A percentile compares a stretch with the other conserved stretches of the same genome.
phyloP scores from a whole-genome alignment of 2,888 invertebrate genomes.

The Muscina levida region DNA sequence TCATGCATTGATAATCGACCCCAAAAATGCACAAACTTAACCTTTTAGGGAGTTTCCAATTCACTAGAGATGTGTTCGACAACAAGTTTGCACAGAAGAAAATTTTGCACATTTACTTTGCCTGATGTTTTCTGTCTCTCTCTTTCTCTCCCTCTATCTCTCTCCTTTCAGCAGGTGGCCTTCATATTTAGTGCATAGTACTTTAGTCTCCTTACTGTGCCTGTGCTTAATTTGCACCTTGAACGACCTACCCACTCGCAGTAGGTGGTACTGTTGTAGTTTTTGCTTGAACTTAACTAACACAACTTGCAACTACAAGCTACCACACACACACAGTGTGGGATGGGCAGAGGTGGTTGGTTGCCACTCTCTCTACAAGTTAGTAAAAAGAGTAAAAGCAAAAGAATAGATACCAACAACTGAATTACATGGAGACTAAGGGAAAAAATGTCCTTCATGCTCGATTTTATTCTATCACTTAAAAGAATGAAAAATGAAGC shows the following conservation, averaged over 20 bases:
- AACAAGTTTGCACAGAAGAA: neutral
- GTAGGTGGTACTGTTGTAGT: neutral
- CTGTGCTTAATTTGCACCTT: conserved; percentile 46
- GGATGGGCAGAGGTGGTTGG: too few relatives aligned
- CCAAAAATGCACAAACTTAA: conserved; percentile 12
- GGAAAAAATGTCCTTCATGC: conserved; percentile 37
- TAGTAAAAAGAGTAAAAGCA: too few relatives aligned
- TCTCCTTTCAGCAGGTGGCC: too few relatives aligned
- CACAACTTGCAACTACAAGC: neutral
- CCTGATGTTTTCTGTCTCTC: neutral
- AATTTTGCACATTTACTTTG: conserved; percentile 12
- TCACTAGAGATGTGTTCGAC: neutral
- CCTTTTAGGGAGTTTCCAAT: conserved; percentile 37
- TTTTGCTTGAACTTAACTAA: neutral
- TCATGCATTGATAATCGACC: conserved; percentile 42
- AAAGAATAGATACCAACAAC: too few relatives aligned
- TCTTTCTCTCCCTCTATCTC: too few relatives aligned
- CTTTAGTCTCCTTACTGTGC: conserved; percentile 9
- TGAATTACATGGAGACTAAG: conserved; percentile 5
- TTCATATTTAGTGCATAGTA: conserved; percentile 60
- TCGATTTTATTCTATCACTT: conserved; percentile 34
- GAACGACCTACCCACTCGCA: too few relatives aligned
- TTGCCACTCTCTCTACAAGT: too few relatives aligned
- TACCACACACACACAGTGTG: neutral
- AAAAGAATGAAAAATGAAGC: conserved; percentile 1